Evolutionary conservation across 2,888 invertebrate species (phyloP).

Genomic region (Pterostichus madidus): DNA sequence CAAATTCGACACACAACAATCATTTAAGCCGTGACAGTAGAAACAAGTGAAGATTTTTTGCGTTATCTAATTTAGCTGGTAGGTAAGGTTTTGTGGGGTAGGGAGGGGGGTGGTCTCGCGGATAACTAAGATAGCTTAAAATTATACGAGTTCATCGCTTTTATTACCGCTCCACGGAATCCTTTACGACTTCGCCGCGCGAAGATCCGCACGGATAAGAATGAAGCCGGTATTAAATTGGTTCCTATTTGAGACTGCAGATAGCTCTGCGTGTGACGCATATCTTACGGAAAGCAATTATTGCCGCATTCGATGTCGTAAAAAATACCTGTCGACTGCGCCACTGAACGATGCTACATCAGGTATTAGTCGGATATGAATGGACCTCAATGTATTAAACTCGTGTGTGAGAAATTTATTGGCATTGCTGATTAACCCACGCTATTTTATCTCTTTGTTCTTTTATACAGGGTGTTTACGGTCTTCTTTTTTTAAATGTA

Average conservation of each 20-base stretch:
- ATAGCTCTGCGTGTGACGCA: slow-evolving; percentile 50
- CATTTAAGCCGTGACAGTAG: background rate
- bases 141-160: slow-evolving; percentile 58
- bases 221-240: slow-evolving; percentile 60
- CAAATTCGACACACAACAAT: background rate
- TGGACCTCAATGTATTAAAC: background rate
- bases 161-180: slow-evolving; percentile 57
- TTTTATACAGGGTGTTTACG: background rate
- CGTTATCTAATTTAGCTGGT: slow-evolving; percentile 41
- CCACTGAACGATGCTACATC: background rate
- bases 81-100: too few species aligned
- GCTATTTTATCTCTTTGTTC: background rate
- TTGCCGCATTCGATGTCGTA: slow-evolving; percentile 45
- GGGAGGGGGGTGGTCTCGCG: background rate
- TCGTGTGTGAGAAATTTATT: background rate
- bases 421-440: background rate
- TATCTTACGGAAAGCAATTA: slow-evolving; percentile 61
- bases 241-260: slow-evolving; percentile 56
- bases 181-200: slow-evolving; percentile 58
- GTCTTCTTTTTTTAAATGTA: too few species aligned
- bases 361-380: background rate
- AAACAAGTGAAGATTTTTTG: slow-evolving; percentile 14
- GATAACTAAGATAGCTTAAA: slow-evolving; percentile 61
- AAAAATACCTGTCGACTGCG: slow-evolving; percentile 8
- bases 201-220: slow-evolving; percentile 54